Conservation (phyloP, 1,140 invertebrate genomes). For the Aphis craccivora region DNA sequence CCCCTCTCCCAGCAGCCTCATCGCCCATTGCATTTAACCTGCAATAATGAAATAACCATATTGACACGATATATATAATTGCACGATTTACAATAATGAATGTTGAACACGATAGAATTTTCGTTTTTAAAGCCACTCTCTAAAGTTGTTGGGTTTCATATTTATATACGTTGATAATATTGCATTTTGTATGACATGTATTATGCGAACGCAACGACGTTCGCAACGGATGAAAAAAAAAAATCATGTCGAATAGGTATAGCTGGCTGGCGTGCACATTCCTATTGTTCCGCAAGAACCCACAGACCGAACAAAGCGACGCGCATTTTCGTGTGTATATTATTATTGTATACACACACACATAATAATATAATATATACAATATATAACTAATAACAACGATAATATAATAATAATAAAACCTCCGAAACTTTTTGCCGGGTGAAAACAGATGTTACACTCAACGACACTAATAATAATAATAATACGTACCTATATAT, state of each 20-base stretch:
- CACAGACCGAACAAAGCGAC: constrained; percentile 14
- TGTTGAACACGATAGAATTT: background rate
- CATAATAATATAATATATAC: background rate
- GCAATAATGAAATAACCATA: background rate
- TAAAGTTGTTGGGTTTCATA: background rate
- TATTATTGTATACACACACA: background rate
- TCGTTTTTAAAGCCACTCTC: background rate
- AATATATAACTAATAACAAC: constrained; percentile 19
- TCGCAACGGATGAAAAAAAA: background rate
- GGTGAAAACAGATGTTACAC: constrained; percentile 33
- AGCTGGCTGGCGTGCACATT: background rate
- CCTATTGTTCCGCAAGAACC: constrained; percentile 11
- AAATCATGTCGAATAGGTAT: constrained; percentile 6
- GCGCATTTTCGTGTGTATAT: background rate
- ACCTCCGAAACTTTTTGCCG: background rate
- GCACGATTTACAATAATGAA: too few relatives aligned
- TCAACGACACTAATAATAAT: background rate
- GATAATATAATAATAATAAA: background rate
- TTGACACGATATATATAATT: background rate
- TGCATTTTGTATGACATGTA: background rate
- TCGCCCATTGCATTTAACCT: background rate
- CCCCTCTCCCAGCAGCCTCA: too few relatives aligned
- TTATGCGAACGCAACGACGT: background rate
- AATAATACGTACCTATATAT: background rate
- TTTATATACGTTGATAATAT: background rate